Base-by-base conservation (phyloP, 2,113 vertebrate genomes). In the Engystomops pustulosus region DNA sequence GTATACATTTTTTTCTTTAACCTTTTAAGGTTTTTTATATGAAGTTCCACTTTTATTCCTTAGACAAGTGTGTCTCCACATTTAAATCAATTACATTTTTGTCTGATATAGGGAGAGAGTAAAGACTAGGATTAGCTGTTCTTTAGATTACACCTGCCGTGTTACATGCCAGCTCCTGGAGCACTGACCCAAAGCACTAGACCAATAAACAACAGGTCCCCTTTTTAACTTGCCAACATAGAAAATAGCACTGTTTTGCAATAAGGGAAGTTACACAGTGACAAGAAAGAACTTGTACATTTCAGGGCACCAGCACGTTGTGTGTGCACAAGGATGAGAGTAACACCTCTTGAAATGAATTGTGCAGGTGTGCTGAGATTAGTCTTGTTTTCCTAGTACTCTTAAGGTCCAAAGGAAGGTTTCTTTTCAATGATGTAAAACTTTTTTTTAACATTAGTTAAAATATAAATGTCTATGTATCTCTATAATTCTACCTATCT, bases 241-340 rank as follows among this genome's bases (percentile, higher is more conserved):
- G 12, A 27, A 51, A 41, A 67, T 25, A 55, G 34, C 34, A 78
- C 30, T 41, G 32, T 78, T 69, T 77, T n/a, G 32, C 47, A 77
- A 84, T 77, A 53, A 38, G 80, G 49, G 30, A 82, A 32, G 49
- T 71, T 55, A 36, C 71, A 76, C 47, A 68, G 44, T 27, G 47
- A 34, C 82, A 84, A 68, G 82, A 77, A 41, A 51, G 72, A 77
- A 84, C 82, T 32, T 68, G 82, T n/a, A 76, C 4, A 36, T 25
- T 67, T 83, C 25, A 76, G 53, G 58, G 55, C 30, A 45, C 55
- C 27, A 38, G 81, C 41, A 65, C 30, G 60, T 36, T 47, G 32
- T 84, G 82, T 84, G 72, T 84, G 72, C 82, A 68, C 69, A 84
- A 55, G 82, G 82, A 84, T 84, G 72, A 84, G 60, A 51, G 82